phyloP scores from a whole-genome alignment of 2,113 vertebrate genomes.

The Psilopsiagon aymara region DNA sequence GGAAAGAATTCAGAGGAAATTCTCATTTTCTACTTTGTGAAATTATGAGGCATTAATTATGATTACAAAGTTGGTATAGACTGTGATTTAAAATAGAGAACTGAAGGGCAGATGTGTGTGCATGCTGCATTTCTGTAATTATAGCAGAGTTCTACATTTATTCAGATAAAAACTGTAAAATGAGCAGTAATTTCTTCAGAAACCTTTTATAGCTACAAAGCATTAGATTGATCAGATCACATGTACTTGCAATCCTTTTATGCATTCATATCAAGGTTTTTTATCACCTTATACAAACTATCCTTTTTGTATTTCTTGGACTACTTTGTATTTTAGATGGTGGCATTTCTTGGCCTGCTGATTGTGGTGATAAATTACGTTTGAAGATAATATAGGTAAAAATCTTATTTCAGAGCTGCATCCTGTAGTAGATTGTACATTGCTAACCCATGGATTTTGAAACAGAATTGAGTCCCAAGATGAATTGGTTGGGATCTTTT shows the following conservation, averaged over 20 bases:
- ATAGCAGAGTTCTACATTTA: neutral
- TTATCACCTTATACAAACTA: neutral
- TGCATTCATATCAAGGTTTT: neutral
- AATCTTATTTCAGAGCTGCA: neutral
- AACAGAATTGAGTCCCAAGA: neutral
- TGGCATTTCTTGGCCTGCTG: neutral
- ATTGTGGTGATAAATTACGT: neutral
- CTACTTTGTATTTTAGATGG: neutral
- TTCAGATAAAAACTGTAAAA: neutral
- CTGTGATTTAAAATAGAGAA: neutral
- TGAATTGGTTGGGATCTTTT: neutral
- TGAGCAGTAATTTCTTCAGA: neutral
- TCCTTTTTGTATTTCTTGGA: neutral
- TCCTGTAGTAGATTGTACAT: neutral
- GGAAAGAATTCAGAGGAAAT: neutral
- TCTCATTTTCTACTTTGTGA: slow-evolving; percentile 31
- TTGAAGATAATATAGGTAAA: neutral
- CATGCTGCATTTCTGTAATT: neutral
- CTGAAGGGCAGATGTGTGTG: neutral
- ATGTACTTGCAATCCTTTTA: neutral
- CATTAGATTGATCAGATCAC: neutral
- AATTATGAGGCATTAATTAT: neutral
- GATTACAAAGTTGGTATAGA: neutral
- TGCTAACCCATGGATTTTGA: neutral
- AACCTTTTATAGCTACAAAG: neutral